Conservation (phyloP, 37 sponge, comb jelly and placozoan genomes). For the Crambe crambe region DNA sequence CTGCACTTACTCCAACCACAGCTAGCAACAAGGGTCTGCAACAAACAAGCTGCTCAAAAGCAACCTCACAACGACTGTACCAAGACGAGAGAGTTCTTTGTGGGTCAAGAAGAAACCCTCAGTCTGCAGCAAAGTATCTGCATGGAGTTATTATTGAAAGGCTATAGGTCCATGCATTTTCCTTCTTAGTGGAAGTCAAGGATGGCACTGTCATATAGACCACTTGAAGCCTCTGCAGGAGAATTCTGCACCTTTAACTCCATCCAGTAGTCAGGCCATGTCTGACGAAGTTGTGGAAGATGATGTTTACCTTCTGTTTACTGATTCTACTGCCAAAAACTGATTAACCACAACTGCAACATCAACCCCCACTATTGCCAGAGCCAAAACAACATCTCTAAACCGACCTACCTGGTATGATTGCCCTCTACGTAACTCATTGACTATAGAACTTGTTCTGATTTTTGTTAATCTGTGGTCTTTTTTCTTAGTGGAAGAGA, state of each 20-base stretch:
- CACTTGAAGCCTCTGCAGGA: background rate
- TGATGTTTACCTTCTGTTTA: background rate
- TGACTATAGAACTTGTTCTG: too few species aligned
- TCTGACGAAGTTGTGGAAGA: background rate
- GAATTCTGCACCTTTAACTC: background rate
- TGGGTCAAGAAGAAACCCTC: background rate
- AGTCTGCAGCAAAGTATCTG: background rate
- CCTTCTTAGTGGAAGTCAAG: too few species aligned
- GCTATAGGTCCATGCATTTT: background rate
- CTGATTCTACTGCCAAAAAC: too few species aligned
- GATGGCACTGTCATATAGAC: background rate
- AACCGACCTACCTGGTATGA: too few species aligned
- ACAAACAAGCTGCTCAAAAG: background rate
- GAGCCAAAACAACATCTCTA: too few species aligned
- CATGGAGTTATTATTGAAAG: background rate
- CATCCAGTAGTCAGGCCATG: background rate
- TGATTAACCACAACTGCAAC: too few species aligned
- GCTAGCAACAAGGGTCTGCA: background rate
- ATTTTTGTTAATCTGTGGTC: too few species aligned
- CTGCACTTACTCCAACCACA: background rate
- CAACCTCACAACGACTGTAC: background rate
- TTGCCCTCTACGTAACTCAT: too few species aligned
- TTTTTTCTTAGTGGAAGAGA: too few species aligned
- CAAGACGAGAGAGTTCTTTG: background rate
- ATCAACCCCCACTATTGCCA: too few species aligned